Conservation (phyloP, 2,113 vertebrate genomes). For the Anolis sagrei region DNA sequence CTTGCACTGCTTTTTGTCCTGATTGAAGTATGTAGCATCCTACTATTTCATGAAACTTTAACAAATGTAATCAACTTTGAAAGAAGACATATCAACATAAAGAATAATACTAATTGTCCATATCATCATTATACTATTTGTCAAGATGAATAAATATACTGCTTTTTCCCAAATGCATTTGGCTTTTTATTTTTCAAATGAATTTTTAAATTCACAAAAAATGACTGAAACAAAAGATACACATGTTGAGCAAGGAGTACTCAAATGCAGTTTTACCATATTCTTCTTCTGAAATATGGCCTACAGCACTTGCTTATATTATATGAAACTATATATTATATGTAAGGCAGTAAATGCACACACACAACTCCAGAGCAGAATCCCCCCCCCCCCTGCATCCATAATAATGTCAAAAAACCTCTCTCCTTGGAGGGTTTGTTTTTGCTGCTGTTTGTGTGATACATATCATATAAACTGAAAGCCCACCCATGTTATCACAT, state of each 20-base stretch:
- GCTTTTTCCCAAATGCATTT: neutral
- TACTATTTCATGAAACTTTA: constrained; percentile 17
- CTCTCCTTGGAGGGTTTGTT: neutral
- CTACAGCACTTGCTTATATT: too few species aligned
- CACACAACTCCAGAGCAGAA: too few species aligned
- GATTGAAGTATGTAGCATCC: neutral
- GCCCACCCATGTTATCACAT: too few species aligned
- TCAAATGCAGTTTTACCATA: too few species aligned
- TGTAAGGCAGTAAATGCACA: too few species aligned
- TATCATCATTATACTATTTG: neutral
- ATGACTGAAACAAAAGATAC: too few species aligned
- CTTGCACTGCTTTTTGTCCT: constrained; percentile 22
- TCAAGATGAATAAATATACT: neutral
- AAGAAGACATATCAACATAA: neutral
- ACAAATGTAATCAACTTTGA: neutral
- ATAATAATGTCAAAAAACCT: neutral
- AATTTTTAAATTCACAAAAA: too few species aligned
- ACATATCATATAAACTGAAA: too few species aligned
- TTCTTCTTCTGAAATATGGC: too few species aligned
- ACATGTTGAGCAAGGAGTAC: too few species aligned
- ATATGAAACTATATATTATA: too few species aligned
- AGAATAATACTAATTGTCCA: neutral
- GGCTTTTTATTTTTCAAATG: neutral
- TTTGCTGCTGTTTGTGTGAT: neutral
- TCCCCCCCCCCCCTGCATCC: neutral